These are phyloP conservation scores for Lerista edwardsae DNA, from an alignment of 2,797 vertebrate species.

Conservation along the genomic window DNA sequence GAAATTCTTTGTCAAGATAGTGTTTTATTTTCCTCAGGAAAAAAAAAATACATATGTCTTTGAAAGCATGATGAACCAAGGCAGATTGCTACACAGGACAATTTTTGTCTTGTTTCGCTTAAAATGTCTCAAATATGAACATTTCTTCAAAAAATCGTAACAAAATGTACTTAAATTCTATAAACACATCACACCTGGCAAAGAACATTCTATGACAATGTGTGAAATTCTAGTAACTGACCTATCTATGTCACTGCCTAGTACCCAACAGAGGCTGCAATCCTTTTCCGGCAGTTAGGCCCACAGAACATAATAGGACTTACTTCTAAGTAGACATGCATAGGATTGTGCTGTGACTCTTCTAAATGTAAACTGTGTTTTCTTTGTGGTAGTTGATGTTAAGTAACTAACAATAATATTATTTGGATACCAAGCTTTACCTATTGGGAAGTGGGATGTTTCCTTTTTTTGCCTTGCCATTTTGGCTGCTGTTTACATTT, in stretches of 20 bases:
- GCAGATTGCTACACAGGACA: slow-evolving; percentile 19
- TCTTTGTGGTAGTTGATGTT: not conserved
- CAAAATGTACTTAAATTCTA: not conserved
- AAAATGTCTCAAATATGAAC: slow-evolving; percentile 23
- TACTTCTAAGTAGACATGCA: too few relatives aligned
- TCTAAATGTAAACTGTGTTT: not conserved
- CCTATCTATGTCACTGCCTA: not conserved
- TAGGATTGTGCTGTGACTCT: too few relatives aligned
- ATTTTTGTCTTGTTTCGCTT: not conserved
- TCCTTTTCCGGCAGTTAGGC: too few relatives aligned
- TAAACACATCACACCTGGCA: not conserved
- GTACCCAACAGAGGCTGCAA: too few relatives aligned
- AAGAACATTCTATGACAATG: not conserved
- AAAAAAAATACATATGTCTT: slow-evolving; percentile 18
- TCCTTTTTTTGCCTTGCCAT: not conserved
- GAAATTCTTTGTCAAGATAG: slow-evolving; percentile 33
- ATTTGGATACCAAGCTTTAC: not conserved
- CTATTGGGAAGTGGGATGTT: not conserved
- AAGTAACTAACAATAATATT: not conserved
- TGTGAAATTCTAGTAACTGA: not conserved
- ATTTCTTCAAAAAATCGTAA: slow-evolving; percentile 11
- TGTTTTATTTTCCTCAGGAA: not conserved
- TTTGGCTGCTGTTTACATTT: not conserved
- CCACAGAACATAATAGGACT: too few relatives aligned
- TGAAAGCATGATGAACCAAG: slow-evolving; percentile 20